Percentiles rank a stretch among this genome's conserved stretches.
These are phyloP conservation scores for Apotomis capreana DNA, from an alignment of 2,888 invertebrate genomes.

Conservation along the genomic window DNA sequence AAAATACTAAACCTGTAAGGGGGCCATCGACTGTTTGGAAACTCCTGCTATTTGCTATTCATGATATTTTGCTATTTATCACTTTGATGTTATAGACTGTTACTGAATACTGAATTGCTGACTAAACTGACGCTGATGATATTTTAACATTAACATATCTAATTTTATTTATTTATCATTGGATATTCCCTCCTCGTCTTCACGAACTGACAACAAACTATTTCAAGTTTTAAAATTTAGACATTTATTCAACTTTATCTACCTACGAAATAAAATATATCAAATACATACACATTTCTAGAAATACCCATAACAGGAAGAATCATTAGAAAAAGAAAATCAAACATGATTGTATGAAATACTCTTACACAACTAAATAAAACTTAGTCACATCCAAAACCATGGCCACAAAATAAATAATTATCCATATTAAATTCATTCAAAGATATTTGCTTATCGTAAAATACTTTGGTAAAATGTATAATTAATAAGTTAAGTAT, in stretches of 20 bases:
- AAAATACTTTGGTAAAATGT: constrained; percentile 32
- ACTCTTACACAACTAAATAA: constrained; percentile 12
- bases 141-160: too few species aligned
- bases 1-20: too few species aligned
- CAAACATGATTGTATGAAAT: neutral
- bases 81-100: too few species aligned
- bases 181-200: too few species aligned
- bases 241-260: neutral
- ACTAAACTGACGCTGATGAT: too few species aligned
- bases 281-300: neutral
- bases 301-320: neutral
- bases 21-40: too few species aligned
- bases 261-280: neutral
- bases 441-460: neutral
- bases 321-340: neutral
- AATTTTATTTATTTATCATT: too few species aligned
- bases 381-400: constrained; percentile 17
- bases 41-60: too few species aligned
- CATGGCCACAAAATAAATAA: constrained; percentile 3
- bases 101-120: too few species aligned
- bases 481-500: neutral
- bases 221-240: too few species aligned
- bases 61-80: too few species aligned
- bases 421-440: constrained; percentile 9
- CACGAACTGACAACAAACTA: too few species aligned